These are phyloP conservation scores for Hipparchia sbordonii DNA, from an alignment of 2,888 invertebrate species.

Conservation along the genomic window DNA sequence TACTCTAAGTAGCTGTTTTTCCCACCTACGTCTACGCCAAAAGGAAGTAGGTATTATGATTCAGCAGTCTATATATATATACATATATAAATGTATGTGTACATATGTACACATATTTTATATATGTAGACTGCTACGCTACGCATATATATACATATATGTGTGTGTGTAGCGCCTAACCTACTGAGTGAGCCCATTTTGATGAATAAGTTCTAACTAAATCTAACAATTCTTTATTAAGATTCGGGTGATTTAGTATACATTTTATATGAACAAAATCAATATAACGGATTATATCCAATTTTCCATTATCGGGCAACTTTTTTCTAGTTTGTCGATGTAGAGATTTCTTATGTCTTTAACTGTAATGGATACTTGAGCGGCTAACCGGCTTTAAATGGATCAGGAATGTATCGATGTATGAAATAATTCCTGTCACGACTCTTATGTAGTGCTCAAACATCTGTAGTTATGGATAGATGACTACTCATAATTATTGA, in stretches of 20 bases:
- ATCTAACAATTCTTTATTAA: neutral
- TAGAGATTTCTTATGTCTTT: neutral
- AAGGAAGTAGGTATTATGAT: too few relatives aligned
- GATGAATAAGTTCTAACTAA: neutral
- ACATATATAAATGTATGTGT: neutral
- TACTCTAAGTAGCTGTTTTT: neutral
- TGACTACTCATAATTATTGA: neutral
- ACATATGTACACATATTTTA: too few relatives aligned
- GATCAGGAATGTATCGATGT: slow-evolving; percentile 4
- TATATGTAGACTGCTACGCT: too few relatives aligned
- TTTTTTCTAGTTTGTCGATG: too few relatives aligned
- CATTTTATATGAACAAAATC: too few relatives aligned
- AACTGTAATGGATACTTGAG: neutral
- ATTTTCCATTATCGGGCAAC: too few relatives aligned
- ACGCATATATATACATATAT: too few relatives aligned
- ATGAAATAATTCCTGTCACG: slow-evolving; percentile 6
- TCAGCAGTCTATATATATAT: too few relatives aligned
- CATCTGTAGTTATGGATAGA: neutral
- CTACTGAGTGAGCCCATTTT: neutral
- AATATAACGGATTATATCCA: too few relatives aligned
- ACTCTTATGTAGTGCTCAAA: neutral
- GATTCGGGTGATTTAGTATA: neutral
- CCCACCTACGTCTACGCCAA: too few relatives aligned
- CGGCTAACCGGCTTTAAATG: neutral
- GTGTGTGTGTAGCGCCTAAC: neutral